Conservation (phyloP, 2,888 invertebrate species). For the Drosophila mettleri region DNA sequence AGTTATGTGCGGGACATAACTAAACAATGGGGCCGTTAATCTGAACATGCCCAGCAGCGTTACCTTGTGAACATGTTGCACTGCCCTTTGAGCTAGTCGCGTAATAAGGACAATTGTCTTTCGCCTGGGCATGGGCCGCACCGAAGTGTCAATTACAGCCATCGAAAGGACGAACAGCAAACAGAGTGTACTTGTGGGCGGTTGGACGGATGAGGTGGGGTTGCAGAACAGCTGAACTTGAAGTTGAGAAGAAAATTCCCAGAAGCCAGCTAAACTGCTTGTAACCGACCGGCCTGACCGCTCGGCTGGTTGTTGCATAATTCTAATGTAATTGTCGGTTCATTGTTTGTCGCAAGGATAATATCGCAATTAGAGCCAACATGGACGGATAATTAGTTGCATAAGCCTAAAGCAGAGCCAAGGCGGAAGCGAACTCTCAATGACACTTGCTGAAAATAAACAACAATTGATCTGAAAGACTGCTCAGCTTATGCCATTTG, state of each 20-base stretch:
- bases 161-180: slow-evolving; percentile 34
- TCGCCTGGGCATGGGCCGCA: slow-evolving; percentile 25
- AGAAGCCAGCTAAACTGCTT: slow-evolving; percentile 19
- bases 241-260: slow-evolving; percentile 17
- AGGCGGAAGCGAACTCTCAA: not conserved
- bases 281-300: slow-evolving; percentile 13
- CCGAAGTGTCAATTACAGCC: slow-evolving; percentile 72
- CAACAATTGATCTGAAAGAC: not conserved
- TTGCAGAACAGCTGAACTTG: slow-evolving; percentile 2
- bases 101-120: slow-evolving; percentile 73
- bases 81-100: slow-evolving; percentile 38
- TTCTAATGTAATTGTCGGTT: slow-evolving; percentile 68
- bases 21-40: slow-evolving; percentile 59
- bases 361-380: slow-evolving; percentile 60
- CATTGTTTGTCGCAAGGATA: slow-evolving; percentile 63
- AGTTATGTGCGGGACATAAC: slow-evolving; percentile 53
- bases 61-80: slow-evolving; percentile 13
- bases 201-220: no score
- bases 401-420: slow-evolving; percentile 19
- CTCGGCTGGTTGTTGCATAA: slow-evolving; percentile 36
- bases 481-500: no score
- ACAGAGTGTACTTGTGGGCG: not conserved
- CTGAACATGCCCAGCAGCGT: slow-evolving; percentile 42
- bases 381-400: slow-evolving; percentile 60
- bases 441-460: slow-evolving; percentile 17